A percentile compares a stretch with the other conserved stretches of the same genome.
Evolutionary conservation across 2,888 invertebrate genomes (phyloP).

Genomic region (Allygus modestus): DNA sequence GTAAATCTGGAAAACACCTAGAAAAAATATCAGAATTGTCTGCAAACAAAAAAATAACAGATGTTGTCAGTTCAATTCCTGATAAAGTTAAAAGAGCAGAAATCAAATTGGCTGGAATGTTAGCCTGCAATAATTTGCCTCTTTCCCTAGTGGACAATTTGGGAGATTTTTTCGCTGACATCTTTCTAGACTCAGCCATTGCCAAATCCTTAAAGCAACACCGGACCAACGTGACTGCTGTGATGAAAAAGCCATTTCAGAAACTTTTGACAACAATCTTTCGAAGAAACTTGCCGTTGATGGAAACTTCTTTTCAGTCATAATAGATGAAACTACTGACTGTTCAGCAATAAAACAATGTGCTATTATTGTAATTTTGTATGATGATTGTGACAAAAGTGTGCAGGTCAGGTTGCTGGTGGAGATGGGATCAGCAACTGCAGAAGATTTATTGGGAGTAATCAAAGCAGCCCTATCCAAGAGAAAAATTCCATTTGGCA

Average conservation of each 20-base stretch:
- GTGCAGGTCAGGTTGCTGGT: not conserved
- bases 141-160: not conserved
- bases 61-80: not conserved
- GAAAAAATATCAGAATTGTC: not conserved
- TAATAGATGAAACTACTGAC: slow-evolving; percentile 51
- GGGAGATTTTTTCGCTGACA: not conserved
- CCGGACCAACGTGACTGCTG: not conserved
- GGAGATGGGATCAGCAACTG: not conserved
- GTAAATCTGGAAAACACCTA: not conserved
- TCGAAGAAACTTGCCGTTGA: not conserved
- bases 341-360: not conserved
- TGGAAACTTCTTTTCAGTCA: not conserved
- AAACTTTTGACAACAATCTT: not conserved
- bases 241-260: not conserved
- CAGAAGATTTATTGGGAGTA: not conserved
- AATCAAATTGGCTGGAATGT: slow-evolving; percentile 36
- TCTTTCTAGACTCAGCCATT: not conserved
- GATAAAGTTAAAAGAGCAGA: slow-evolving; percentile 20
- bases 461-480: not conserved
- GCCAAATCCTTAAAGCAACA: not conserved
- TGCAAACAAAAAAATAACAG: not conserved
- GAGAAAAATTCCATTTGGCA: slow-evolving; percentile 9
- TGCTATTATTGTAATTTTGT: not conserved
- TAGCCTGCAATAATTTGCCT: slow-evolving; percentile 29
- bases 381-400: not conserved